Evolutionary conservation across 2,797 vertebrate species (phyloP).

Genomic region (Sebastes itinus): DNA sequence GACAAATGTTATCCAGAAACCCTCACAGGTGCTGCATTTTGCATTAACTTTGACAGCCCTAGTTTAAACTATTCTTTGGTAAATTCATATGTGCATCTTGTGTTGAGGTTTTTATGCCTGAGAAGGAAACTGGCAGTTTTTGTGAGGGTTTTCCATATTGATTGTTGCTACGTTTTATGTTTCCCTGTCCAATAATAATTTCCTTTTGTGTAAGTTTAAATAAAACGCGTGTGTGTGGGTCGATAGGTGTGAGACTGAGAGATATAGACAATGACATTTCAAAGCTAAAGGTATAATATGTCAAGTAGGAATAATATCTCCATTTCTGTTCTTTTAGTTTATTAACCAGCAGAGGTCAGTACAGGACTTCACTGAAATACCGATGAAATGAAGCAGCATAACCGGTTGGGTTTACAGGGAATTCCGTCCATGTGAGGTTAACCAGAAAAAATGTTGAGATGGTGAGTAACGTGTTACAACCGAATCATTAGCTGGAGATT

Average conservation of each 20-base stretch:
- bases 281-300: background rate
- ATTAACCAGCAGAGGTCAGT: conserved; percentile 60
- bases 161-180: background rate
- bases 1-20: too few species aligned
- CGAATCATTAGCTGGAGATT: conserved; percentile 27
- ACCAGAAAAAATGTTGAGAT: conserved; percentile 15
- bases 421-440: conserved; percentile 21
- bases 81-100: background rate
- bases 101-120: background rate
- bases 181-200: background rate
- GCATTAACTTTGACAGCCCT: background rate
- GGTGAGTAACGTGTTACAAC: conserved; percentile 28
- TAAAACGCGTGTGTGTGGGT: background rate
- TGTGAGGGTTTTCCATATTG: background rate
- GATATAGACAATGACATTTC: background rate
- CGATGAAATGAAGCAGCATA: background rate
- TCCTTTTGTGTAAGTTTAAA: background rate
- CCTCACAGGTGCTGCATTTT: too few species aligned
- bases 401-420: background rate
- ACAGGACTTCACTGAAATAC: background rate
- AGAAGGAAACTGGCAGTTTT: background rate
- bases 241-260: background rate
- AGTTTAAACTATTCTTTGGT: background rate
- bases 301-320: background rate
- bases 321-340: background rate